Percentiles rank a stretch among this genome's conserved stretches.
phyloP scores from a whole-genome alignment of 2,113 vertebrate genomes.

The Lontra canadensis region DNA sequence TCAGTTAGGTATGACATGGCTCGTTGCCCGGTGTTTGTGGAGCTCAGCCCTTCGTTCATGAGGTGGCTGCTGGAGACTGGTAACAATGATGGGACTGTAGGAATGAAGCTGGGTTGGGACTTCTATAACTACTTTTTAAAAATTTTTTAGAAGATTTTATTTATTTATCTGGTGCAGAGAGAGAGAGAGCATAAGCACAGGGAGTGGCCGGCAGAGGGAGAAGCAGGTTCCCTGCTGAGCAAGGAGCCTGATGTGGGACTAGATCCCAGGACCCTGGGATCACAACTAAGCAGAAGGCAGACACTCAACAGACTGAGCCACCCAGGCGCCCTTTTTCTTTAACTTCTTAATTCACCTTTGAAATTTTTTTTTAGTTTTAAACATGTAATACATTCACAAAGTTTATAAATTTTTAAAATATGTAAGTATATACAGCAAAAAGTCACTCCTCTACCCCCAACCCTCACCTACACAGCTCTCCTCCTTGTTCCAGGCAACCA shows the following conservation, averaged over 20 bases:
- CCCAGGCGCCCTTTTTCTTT: neutral
- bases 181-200: too few relatives aligned
- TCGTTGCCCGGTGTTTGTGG: neutral
- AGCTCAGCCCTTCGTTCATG: neutral
- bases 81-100: neutral
- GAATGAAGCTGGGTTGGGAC: neutral
- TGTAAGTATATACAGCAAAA: neutral
- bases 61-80: neutral
- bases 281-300: too few relatives aligned
- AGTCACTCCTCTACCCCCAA: neutral
- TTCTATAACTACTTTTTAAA: neutral
- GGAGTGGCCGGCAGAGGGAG: too few relatives aligned
- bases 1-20: neutral
- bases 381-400: neutral
- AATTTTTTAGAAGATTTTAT: neutral
- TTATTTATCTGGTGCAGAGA: too few relatives aligned
- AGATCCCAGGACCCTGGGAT: too few relatives aligned
- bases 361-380: neutral
- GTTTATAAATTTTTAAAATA: neutral
- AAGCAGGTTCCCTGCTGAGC: too few relatives aligned
- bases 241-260: too few relatives aligned
- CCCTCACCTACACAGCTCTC: neutral
- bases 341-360: neutral
- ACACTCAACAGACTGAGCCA: too few relatives aligned
- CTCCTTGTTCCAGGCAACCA: neutral